Evolutionary conservation across 2,888 invertebrate genomes (phyloP), one percentile per base, ranked within the genome.

Genomic region (Neocrepidodera transversa): DNA sequence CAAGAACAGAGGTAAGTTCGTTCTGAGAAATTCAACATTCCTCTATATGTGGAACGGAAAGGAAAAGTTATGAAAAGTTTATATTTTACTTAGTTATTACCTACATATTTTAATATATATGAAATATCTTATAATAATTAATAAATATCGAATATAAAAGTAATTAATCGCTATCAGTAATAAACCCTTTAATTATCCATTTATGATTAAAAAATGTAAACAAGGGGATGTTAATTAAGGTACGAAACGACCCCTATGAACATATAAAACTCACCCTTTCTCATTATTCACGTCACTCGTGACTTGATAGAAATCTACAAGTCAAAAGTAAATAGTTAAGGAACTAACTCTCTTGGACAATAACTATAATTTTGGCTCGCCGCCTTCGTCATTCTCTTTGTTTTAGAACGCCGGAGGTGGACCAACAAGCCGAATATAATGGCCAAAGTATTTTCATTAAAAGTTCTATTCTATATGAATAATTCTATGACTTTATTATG

Each of bases 351-450:
- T 36, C 51, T 51, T 35, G 57, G 61, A 53, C 61, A 61, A 56
- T 61, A 53, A 53, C 61, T 53, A 61, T 53, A 61, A 61, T 60
- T n/a, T 60, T 60, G 60, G 51, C 54, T 23, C 38, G 51, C 35
- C 55, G 55, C 49, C 55, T 55, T 30, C 54, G 38, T 55, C 51
- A 38, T 55, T 55, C 59, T 43, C 59, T 54, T 59, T 59, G 59
- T 59, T 59, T 54, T 47, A 55, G 47, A 26, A 38, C 38, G 50
- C 38, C 17, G 18, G 36, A 10, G 8, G 28, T 28, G 10, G 8
- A 28, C 8, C 28, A 10, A 10, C 28, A 10, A 28, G 23, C 6
- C 6, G 6, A 23, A 3, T 23, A 6, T 23, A 23, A 5, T 6
- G 23, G 23, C 23, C 23, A 23, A 54, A 49, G n/a, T n/a, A n/a